These are phyloP conservation scores for Resseliella maxima DNA, from an alignment of 2,888 invertebrate genomes.

Conservation along the genomic window DNA sequence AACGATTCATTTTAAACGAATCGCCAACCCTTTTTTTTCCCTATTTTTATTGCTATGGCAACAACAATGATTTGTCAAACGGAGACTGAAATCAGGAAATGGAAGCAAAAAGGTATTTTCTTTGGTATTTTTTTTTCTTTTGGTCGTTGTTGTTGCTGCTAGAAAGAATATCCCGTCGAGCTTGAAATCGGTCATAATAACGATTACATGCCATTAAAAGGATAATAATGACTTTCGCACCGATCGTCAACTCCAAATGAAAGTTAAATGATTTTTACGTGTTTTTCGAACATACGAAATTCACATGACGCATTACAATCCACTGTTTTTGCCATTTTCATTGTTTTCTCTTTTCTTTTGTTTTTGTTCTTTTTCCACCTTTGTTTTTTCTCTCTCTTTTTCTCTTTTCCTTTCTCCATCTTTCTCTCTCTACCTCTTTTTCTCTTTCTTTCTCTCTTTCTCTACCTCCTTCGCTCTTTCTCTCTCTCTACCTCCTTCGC, in stretches of 20 bases:
- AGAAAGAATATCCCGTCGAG: background rate
- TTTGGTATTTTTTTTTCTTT: background rate
- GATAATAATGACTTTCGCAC: conserved; percentile 34
- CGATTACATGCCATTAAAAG: conserved; percentile 43
- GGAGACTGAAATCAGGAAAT: background rate
- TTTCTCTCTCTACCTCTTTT: background rate
- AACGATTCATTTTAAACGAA: background rate
- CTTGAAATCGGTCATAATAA: conserved; percentile 10
- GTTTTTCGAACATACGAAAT: background rate
- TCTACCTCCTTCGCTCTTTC: background rate
- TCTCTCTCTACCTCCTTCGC: background rate
- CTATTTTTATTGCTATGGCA: background rate
- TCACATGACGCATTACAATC: conserved; percentile 34
- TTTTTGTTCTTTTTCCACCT: no score
- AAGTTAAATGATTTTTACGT: conserved; percentile 48
- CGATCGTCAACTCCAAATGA: background rate
- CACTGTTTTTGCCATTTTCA: background rate
- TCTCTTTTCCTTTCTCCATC: no score
- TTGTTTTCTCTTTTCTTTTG: no score
- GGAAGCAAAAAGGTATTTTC: background rate
- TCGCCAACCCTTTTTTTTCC: background rate
- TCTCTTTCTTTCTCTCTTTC: background rate
- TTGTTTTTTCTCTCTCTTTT: no score
- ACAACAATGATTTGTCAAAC: background rate
- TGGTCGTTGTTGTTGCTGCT: background rate